Evolutionary conservation across 2,113 vertebrate species (phyloP).

Genomic region (Gallinago media): DNA sequence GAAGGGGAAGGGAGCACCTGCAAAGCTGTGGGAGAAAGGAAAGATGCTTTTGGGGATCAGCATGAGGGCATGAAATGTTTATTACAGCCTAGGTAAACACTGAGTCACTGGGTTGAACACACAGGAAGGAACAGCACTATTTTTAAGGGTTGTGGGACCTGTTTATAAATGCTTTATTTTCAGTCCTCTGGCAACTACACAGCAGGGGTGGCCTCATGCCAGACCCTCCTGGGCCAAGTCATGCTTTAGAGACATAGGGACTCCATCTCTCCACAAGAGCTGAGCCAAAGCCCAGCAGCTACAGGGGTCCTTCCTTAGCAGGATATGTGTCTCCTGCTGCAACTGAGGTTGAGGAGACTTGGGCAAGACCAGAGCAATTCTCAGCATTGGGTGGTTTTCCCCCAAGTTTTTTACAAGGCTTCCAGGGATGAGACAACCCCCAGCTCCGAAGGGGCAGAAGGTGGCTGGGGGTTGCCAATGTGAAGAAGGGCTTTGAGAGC

Average conservation of each 20-base stretch:
- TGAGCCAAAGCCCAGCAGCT: not conserved
- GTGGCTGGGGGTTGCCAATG: not conserved
- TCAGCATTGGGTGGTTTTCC: not conserved
- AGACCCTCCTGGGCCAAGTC: not conserved
- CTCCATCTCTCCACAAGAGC: not conserved
- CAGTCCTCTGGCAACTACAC: not conserved
- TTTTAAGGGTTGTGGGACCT: not conserved
- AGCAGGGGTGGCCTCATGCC: not conserved
- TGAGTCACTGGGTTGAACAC: accelerated
- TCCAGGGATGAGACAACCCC: not conserved
- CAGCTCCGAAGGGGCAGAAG: not conserved
- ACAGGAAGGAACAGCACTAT: not conserved
- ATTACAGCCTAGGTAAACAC: not conserved
- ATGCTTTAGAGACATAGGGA: not conserved
- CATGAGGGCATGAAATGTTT: not conserved
- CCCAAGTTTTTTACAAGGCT: not conserved
- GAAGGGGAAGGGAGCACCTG: not conserved
- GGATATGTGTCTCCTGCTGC: not conserved
- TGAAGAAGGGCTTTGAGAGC: not conserved
- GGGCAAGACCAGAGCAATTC: not conserved
- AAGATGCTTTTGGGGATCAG: not conserved
- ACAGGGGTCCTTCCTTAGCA: not conserved
- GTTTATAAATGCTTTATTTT: not conserved
- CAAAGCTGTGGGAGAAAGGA: not conserved
- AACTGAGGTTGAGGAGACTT: not conserved